phyloP scores from a whole-genome alignment of 2,797 vertebrate species.

The Sebastolobus altivelis region DNA sequence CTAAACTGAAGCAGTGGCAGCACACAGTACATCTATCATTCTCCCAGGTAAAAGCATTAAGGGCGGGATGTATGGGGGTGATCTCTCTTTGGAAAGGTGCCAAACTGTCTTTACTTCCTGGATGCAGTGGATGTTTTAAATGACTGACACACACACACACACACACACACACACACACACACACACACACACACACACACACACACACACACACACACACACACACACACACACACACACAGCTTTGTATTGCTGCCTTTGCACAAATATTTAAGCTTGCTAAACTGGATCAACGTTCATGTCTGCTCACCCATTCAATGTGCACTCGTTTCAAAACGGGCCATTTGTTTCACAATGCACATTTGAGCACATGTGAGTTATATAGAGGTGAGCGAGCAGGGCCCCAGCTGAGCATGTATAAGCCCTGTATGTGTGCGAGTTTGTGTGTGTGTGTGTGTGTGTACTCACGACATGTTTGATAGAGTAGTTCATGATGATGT shows the following conservation, averaged over 20 bases:
- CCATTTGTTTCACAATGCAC: constrained; percentile 20
- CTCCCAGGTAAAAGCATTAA: constrained; percentile 31
- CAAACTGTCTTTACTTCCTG: constrained; percentile 30
- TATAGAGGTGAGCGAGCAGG: background rate
- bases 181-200: constrained; percentile 9
- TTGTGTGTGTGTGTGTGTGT: background rate
- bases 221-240: constrained; percentile 15
- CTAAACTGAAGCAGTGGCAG: background rate
- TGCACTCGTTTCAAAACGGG: constrained; percentile 1
- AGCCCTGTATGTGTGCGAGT: background rate
- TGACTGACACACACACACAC: background rate
- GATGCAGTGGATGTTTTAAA: constrained; percentile 8
- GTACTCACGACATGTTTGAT: constrained; percentile 92
- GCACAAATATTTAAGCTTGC: constrained; percentile 24
- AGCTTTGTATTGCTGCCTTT: background rate
- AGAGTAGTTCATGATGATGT: constrained; percentile 99
- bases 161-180: background rate
- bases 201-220: constrained; percentile 16
- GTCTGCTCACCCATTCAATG: background rate
- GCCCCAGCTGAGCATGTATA: constrained; percentile 4
- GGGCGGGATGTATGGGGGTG: background rate
- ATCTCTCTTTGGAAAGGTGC: constrained; percentile 19
- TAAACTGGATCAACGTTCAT: constrained; percentile 14
- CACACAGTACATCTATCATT: constrained; percentile 16
- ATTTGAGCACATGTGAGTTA: constrained; percentile 21